Conservation (phyloP, 2,113 vertebrate species). For the zebrafish (Danio rerio) region DNA sequence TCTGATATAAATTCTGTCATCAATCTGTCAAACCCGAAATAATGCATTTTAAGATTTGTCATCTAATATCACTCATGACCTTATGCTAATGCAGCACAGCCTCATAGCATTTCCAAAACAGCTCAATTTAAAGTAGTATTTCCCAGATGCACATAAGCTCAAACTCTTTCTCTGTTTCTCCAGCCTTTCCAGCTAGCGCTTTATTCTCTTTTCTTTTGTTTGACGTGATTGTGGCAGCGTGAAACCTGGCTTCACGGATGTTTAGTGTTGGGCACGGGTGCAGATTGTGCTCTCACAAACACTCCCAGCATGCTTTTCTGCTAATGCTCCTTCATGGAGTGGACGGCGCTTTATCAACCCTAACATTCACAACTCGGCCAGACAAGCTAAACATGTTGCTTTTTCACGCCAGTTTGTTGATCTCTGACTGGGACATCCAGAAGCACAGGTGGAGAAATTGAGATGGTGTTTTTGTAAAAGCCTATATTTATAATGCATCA, state of each 20-base stretch:
- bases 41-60: not conserved
- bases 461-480: not conserved
- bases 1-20: too few relatives aligned
- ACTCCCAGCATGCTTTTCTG: conserved; percentile 13
- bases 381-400: conserved; percentile 70
- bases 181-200: conserved; percentile 33
- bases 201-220: not conserved
- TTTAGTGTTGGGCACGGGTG: conserved; percentile 42
- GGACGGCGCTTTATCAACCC: conserved; percentile 32
- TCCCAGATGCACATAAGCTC: not conserved
- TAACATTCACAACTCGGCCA: conserved; percentile 20
- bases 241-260: conserved; percentile 43
- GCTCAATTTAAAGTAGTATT: conserved; percentile 32
- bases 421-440: conserved; percentile 64
- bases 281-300: conserved; percentile 22
- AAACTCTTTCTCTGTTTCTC: not conserved
- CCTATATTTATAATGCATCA: too few relatives aligned
- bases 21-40: not conserved
- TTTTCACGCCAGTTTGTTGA: conserved; percentile 68
- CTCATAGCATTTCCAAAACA: not conserved
- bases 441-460: conserved; percentile 68
- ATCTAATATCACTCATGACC: not conserved
- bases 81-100: not conserved
- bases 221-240: conserved; percentile 15
- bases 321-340: conserved; percentile 46